These are phyloP conservation scores for Gallinago undulata DNA, from an alignment of 2,113 vertebrate species.

Conservation along the genomic window DNA sequence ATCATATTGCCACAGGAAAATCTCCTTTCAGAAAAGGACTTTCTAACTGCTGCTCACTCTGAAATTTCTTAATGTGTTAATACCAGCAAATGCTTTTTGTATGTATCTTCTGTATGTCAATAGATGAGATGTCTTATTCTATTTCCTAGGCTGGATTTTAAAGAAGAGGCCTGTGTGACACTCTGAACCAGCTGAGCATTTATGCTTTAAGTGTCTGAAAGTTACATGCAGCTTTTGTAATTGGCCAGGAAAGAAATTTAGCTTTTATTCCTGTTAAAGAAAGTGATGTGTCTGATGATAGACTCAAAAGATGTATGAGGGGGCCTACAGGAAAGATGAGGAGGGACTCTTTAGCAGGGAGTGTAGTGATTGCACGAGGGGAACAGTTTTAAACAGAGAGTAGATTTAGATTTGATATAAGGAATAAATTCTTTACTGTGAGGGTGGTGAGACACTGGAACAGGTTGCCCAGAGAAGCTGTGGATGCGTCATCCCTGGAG, in stretches of 20 bases:
- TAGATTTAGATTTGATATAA: not conserved
- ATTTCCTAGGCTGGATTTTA: not conserved
- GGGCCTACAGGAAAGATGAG: not conserved
- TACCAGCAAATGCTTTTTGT: not conserved
- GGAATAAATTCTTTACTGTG: not conserved
- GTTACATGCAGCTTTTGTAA: not conserved
- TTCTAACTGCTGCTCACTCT: not conserved
- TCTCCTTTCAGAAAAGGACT: not conserved
- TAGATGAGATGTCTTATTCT: not conserved
- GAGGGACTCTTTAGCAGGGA: not conserved
- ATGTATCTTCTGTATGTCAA: not conserved
- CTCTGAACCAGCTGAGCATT: not conserved
- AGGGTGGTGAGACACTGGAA: not conserved
- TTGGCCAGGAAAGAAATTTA: not conserved
- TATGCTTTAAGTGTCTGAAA: not conserved
- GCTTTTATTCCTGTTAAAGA: not conserved
- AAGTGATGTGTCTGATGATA: not conserved
- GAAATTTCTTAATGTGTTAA: not conserved
- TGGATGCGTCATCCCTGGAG: not conserved
- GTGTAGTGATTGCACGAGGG: not conserved
- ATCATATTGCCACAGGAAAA: not conserved
- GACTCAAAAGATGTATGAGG: not conserved
- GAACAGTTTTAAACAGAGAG: not conserved
- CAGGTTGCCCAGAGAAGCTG: not conserved
- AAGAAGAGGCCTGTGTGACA: not conserved